Conservation (phyloP, 2,113 vertebrate genomes). For the Lepisosteus osseus region DNA sequence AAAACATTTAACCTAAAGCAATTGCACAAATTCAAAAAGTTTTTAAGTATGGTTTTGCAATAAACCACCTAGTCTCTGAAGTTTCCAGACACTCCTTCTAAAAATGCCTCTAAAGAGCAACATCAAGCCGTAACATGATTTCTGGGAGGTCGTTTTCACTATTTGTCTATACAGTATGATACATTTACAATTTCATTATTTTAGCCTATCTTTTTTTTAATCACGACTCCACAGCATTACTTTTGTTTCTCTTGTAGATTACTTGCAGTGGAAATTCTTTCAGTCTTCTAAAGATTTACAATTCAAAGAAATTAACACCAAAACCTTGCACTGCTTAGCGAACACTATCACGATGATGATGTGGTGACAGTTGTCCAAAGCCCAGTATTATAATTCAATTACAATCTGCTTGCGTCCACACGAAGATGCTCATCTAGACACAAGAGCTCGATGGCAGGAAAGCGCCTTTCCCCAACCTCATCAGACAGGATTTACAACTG, state of each 20-base stretch:
- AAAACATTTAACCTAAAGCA: no score
- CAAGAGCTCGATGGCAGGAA: neutral
- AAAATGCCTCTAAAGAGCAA: no score
- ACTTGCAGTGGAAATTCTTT: conserved; percentile 17
- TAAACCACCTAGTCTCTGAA: no score
- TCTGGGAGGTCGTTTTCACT: no score
- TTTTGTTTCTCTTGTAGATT: neutral
- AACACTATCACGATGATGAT: conserved; percentile 14
- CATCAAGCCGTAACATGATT: no score
- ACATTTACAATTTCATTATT: no score
- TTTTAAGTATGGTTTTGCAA: no score
- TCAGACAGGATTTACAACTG: neutral
- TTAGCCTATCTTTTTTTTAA: no score
- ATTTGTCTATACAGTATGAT: no score
- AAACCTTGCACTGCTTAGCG: conserved; percentile 17
- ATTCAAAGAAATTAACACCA: conserved; percentile 23
- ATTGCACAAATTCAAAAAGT: no score
- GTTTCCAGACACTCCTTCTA: no score
- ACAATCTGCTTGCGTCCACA: neutral
- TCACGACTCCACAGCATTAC: no score
- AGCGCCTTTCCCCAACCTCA: neutral
- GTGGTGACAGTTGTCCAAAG: conserved; percentile 17
- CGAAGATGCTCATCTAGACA: conserved; percentile 6
- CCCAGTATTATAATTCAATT: conserved; percentile 22
- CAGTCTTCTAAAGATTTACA: conserved; percentile 35